Conservation (phyloP, 2,888 invertebrate species). For the Ischnus inquisitorius region DNA sequence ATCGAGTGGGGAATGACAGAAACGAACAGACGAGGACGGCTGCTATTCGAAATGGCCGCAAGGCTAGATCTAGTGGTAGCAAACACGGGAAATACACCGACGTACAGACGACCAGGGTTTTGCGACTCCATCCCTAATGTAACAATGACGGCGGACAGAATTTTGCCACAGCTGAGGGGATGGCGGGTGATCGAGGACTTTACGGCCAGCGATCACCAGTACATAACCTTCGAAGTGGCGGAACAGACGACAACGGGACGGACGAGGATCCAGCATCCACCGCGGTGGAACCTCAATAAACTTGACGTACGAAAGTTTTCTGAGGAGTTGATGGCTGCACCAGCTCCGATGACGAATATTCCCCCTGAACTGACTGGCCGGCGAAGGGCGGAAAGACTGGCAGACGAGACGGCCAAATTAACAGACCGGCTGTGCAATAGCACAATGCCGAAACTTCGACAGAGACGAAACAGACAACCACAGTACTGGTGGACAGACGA, state of each 20-base stretch:
- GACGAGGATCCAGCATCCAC: conserved; percentile 18
- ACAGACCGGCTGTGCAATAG: conserved; percentile 32
- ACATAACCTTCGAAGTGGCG: conserved; percentile 48
- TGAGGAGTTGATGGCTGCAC: conserved; percentile 53
- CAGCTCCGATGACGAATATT: conserved; percentile 45
- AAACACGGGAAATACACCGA: conserved; percentile 63
- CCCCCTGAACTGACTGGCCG: conserved; percentile 59
- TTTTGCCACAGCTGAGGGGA: conserved; percentile 18
- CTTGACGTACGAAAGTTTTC: conserved; percentile 46
- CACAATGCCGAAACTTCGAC: conserved; percentile 16
- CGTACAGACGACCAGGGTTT: conserved; percentile 60
- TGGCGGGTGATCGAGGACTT: conserved; percentile 64
- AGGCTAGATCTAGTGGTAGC: conserved; percentile 65
- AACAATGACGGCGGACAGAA: conserved; percentile 50
- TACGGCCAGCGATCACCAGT: conserved; percentile 70
- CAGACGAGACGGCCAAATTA: conserved; percentile 57
- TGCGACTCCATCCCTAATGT: conserved; percentile 60
- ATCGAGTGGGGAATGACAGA: conserved; percentile 68
- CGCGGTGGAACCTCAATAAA: conserved; percentile 52
- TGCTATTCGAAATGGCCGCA: conserved; percentile 69
- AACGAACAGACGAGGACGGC: conserved; percentile 66
- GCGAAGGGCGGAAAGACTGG: conserved; percentile 55
- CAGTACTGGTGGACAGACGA: conserved; percentile 73
- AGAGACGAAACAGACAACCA: conserved; percentile 42
- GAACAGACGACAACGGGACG: conserved; percentile 18